Base-by-base conservation (phyloP, 2,797 vertebrate genomes). In the Orientallactaga sibirica region DNA sequence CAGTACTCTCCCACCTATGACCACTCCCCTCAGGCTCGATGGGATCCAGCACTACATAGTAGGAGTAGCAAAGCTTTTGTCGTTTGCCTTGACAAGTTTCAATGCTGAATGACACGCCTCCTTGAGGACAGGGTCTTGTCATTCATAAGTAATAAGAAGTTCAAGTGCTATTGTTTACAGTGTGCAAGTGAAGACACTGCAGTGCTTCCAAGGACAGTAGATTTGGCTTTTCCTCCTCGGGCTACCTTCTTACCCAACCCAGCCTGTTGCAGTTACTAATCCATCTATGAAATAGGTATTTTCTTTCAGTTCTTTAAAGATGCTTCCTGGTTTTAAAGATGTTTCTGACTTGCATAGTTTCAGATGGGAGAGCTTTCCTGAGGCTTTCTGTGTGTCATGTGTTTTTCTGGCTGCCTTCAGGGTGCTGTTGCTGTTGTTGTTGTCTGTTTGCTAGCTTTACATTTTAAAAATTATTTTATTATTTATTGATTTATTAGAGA, bases 191-290 rank as follows among this genome's bases (percentile, higher is more conserved):
- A 70, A 33, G 73, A 61, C 15, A 70, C 73, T 22, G 12, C 5
- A 55, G 14, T 48, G 8, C 74, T 80, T 85, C 18, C 64, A 73
- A 55, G 80, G 19, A 33, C 22, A 19, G 86, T 83, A 55, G n/a
- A 84, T 91, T 79, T 88, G 27, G 25, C 67, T 93, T 71, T 52
- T 43, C 81, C 94, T 91, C 81, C 48, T 10, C 9, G 48, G 48
- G 48, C 48, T 48, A 48, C 48, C 48, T 48, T 48, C 48, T 48
- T 88, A 93, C 73, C 75, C 91, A 55, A 93, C 25, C 41, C 71
- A 86, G 37, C 14, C 18, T 73, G 61, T 77, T 92, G 20, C 4
- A 86, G 3, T 78, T 75, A 52, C 37, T 68, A 71, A 81, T 88
- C 62, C 48, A 61, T 82, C 88, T 95, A 62, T 68, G 86, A 83